phyloP scores from a whole-genome alignment of 2,113 vertebrate species.

The Erinaceus europaeus region DNA sequence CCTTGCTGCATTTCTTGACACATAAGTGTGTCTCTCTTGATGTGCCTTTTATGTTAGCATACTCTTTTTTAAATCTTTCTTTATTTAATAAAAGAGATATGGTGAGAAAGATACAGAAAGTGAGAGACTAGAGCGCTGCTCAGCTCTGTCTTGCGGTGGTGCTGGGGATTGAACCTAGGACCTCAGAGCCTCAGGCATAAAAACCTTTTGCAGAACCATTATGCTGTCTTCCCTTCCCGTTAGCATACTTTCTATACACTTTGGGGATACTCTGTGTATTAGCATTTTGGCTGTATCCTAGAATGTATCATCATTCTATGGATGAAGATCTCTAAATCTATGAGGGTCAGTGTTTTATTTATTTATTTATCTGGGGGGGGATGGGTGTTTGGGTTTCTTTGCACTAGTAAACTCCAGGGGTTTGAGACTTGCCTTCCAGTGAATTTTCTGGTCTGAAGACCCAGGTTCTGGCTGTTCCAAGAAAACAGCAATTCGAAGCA shows the following conservation, averaged over 20 bases:
- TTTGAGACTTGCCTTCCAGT: not conserved
- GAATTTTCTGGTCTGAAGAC: not conserved
- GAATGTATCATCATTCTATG: constrained; percentile 19
- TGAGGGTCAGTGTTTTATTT: not conserved
- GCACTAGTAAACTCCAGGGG: not conserved
- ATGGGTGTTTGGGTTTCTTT: not conserved
- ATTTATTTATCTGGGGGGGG: not conserved
- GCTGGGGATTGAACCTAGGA: no score
- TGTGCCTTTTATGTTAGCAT: not conserved
- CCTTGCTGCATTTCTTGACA: not conserved
- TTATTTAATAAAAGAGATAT: no score
- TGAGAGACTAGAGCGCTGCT: no score
- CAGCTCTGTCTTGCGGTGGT: no score
- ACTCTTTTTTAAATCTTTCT: no score
- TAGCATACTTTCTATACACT: not conserved
- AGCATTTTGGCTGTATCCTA: not conserved
- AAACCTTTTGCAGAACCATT: no score
- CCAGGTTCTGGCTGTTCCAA: not conserved
- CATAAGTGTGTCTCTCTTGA: not conserved
- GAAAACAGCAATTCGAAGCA: not conserved
- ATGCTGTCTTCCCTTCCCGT: no score
- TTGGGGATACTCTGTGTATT: not conserved
- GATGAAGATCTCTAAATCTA: not conserved
- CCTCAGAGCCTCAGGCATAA: no score
- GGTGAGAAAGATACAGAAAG: no score